Percentiles rank a stretch among this genome's conserved stretches.
Evolutionary conservation across 1,140 invertebrate genomes (phyloP).

Genomic region (Armadillidium nasatum): DNA sequence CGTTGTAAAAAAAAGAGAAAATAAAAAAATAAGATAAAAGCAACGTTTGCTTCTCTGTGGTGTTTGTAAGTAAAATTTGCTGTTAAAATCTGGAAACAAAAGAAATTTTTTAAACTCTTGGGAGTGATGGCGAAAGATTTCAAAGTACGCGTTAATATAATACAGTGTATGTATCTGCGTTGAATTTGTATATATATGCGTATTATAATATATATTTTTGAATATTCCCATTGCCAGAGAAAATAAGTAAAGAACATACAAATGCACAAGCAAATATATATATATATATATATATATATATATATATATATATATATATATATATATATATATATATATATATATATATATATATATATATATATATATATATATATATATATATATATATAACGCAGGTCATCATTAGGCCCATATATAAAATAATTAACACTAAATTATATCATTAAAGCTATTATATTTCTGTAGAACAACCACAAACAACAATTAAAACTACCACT

Average conservation of each 20-base stretch:
- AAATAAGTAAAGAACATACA: too few species aligned
- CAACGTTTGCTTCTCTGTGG: slow-evolving; percentile 40
- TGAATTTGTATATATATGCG: too few species aligned
- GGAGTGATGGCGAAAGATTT: slow-evolving; percentile 13
- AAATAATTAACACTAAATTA: too few species aligned
- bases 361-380: slow-evolving; percentile 21
- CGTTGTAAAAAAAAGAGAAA: background rate
- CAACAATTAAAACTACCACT: too few species aligned
- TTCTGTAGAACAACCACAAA: too few species aligned
- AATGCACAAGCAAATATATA: too few species aligned
- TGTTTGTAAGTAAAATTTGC: slow-evolving; percentile 41
- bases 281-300: background rate
- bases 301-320: slow-evolving; percentile 1
- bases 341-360: background rate
- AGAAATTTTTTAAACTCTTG: slow-evolving; percentile 28
- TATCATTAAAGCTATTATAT: too few species aligned
- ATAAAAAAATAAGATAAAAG: background rate
- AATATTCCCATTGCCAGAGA: too few species aligned
- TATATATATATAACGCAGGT: background rate
- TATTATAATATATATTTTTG: too few species aligned
- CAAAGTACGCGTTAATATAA: too few species aligned
- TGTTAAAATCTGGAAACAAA: slow-evolving; percentile 42
- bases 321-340: slow-evolving; percentile 11
- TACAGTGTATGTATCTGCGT: too few species aligned
- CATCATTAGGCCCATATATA: too few species aligned